These are phyloP conservation scores for Carposina sasakii DNA, from an alignment of 1,140 invertebrate species.

Conservation along the genomic window DNA sequence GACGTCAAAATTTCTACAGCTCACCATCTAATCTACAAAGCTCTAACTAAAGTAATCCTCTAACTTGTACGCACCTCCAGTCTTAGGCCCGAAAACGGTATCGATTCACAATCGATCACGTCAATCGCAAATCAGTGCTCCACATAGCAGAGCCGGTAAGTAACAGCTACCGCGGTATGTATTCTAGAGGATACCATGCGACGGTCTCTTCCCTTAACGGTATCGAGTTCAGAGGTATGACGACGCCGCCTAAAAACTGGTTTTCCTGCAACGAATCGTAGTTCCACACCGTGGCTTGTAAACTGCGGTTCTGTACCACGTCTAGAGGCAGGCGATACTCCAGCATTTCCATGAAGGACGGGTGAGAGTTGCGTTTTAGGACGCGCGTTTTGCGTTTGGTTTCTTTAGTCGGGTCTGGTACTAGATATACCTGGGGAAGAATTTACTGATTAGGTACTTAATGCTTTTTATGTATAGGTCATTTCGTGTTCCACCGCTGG, in stretches of 20 bases:
- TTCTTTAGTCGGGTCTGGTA: conserved; percentile 88
- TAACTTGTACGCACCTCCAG: too few species aligned
- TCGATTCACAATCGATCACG: not conserved
- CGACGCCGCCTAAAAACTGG: conserved; percentile 92
- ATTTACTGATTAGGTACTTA: too few species aligned
- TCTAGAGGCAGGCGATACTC: conserved; percentile 91
- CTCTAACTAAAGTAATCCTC: too few species aligned
- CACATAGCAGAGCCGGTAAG: conserved; percentile 48
- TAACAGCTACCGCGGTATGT: conserved; percentile 69
- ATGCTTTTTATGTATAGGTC: too few species aligned
- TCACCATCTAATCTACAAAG: too few species aligned
- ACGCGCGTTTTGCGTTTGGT: conserved; percentile 98
- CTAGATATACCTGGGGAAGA: conserved; percentile 80
- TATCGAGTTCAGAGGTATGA: conserved; percentile 81
- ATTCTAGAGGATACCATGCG: conserved; percentile 84
- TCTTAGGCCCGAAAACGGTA: not conserved
- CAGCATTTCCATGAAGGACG: conserved; percentile 98
- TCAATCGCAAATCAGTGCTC: conserved; percentile 34
- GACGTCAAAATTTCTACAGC: too few species aligned
- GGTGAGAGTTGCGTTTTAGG: conserved; percentile 92
- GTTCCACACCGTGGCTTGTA: conserved; percentile 96
- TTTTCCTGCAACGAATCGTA: conserved; percentile 97
- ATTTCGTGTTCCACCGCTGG: too few species aligned
- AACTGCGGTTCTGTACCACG: conserved; percentile 79
- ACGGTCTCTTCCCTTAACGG: conserved; percentile 84